phyloP scores from a whole-genome alignment of 2,113 vertebrate genomes.

The Bombycilla garrulus region DNA sequence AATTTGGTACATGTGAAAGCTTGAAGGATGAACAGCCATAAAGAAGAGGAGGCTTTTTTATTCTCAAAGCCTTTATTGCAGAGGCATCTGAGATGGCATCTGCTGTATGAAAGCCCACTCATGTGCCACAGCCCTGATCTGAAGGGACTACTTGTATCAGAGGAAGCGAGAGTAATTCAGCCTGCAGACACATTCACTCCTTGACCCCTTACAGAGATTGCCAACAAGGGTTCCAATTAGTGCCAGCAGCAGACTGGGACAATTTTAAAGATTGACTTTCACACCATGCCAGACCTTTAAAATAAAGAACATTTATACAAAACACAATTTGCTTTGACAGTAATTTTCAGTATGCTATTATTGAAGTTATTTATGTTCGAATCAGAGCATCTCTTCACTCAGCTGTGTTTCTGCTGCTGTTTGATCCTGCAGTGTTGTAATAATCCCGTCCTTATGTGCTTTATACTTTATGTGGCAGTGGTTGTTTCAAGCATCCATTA shows the following conservation, averaged over 20 bases:
- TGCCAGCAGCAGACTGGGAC: conserved; percentile 7
- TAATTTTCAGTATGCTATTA: conserved; percentile 52
- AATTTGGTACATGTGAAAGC: background rate
- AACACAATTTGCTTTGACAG: conserved; percentile 19
- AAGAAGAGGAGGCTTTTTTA: background rate
- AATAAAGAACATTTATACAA: conserved; percentile 36
- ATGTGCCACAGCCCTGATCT: background rate
- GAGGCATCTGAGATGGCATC: background rate
- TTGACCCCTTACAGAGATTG: background rate
- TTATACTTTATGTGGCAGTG: background rate
- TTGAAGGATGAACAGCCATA: background rate
- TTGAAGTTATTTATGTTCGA: conserved; percentile 51
- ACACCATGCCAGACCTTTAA: conserved; percentile 13
- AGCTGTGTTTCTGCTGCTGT: conserved; percentile 5
- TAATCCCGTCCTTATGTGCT: conserved; percentile 3
- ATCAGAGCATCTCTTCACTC: conserved; percentile 27
- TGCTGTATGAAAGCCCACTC: background rate
- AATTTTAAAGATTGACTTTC: conserved; percentile 46
- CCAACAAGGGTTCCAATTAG: conserved; percentile 50
- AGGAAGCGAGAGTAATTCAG: background rate
- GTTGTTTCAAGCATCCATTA: conserved; percentile 12
- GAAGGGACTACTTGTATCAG: background rate
- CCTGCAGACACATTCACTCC: background rate
- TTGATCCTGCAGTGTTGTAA: conserved; percentile 23
- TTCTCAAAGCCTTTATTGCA: background rate